Conservation (phyloP, 1,140 invertebrate genomes). For the Cepaea nemoralis region DNA sequence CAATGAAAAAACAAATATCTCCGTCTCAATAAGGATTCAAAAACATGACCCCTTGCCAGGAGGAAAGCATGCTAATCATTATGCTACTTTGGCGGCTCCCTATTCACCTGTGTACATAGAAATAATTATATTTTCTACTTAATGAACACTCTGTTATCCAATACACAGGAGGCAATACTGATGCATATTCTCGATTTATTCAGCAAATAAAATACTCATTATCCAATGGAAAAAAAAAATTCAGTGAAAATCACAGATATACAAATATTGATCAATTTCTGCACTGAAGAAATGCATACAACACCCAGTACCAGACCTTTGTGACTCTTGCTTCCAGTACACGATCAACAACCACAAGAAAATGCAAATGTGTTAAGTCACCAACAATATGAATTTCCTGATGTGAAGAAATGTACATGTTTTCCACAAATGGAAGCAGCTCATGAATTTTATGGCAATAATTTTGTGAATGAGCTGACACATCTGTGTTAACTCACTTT, state of each 20-base stretch:
- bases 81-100: too few relatives aligned
- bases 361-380: background rate
- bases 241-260: background rate
- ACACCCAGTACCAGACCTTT: background rate
- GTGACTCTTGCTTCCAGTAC: background rate
- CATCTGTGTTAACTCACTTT: background rate
- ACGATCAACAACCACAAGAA: background rate
- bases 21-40: too few relatives aligned
- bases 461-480: background rate
- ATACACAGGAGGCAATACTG: background rate
- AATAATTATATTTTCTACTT: too few relatives aligned
- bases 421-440: background rate
- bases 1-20: too few relatives aligned
- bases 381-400: background rate
- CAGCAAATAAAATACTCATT: background rate
- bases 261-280: background rate
- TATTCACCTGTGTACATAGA: too few relatives aligned
- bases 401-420: background rate
- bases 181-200: background rate
- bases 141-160: background rate
- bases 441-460: background rate
- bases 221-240: background rate
- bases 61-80: too few relatives aligned
- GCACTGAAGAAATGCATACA: background rate
- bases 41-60: too few relatives aligned